Evolutionary conservation across 2,888 invertebrate genomes (phyloP).

Genomic region (Carabus problematicus): DNA sequence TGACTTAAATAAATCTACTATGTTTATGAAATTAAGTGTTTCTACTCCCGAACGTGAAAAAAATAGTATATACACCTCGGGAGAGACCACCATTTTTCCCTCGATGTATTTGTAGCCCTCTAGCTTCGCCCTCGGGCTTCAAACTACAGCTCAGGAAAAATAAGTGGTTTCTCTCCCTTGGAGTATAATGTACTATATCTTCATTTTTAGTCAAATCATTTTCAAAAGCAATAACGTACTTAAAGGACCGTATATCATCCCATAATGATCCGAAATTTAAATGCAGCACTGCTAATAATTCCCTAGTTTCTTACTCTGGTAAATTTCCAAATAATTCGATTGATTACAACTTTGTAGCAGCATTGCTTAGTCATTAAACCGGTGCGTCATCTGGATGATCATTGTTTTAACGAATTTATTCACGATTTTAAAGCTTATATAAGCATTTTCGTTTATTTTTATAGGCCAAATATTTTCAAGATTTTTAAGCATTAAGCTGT

Average conservation of each 20-base stretch:
- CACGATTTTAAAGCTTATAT: background rate
- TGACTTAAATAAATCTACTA: too few species aligned
- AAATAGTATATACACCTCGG: too few species aligned
- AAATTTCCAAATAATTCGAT: background rate
- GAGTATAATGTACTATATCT: too few species aligned
- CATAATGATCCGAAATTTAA: background rate
- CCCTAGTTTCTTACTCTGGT: background rate
- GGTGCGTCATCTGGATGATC: conserved; percentile 7
- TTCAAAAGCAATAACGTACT: conserved; percentile 3
- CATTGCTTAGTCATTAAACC: background rate
- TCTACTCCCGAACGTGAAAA: too few species aligned
- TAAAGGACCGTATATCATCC: conserved; percentile 1
- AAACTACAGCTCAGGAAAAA: too few species aligned
- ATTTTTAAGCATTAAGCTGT: conserved; percentile 3
- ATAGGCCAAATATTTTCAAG: background rate
- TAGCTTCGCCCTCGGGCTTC: too few species aligned
- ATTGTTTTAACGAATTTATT: conserved; percentile 1
- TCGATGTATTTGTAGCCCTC: too few species aligned
- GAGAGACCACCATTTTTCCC: too few species aligned
- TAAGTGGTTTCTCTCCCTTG: too few species aligned
- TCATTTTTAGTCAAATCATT: conserved; percentile 1
- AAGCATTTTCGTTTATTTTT: conserved; percentile 2
- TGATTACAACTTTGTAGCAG: background rate
- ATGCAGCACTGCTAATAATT: background rate
- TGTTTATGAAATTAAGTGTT: too few species aligned